Evolutionary conservation across 2,113 vertebrate genomes (phyloP), one percentile per base, ranked within the genome.

Genomic region (Monopterus albus): DNA sequence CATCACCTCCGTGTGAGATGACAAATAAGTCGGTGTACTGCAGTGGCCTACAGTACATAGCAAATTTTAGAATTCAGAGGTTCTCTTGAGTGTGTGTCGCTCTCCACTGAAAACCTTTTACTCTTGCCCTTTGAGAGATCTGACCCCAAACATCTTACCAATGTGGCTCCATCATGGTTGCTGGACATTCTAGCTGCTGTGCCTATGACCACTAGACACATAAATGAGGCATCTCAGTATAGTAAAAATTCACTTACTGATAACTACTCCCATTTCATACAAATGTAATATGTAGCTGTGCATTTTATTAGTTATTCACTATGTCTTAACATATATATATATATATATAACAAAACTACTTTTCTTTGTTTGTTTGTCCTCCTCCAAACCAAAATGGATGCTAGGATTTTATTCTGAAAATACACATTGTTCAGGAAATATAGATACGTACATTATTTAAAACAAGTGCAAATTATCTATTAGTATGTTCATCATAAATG

Each of bases 11-110:
- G 93, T 95, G 95, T 94, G 94, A 92, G 92, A 95, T 95, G 95
- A 95, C 94, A 94, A 94, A 95, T 94, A 95, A 91, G 94, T 92
- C 93, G 94, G 93, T 90, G 93, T 92, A 39, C 39, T 36, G 14
- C 33, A 36, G 33, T 8, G 17, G n/a, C 28, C 50, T 20, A 36
- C 31, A 12, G 29, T 38, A 68, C n/a, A 50, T 23, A 11, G 61
- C 21, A 56, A 43, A 75, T 59, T 4, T 40, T 46, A 65, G 26
- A 35, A 58, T n/a, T n/a, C n/a, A n/a, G n/a, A n/a, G n/a, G n/a
- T n/a, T n/a, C n/a, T n/a, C n/a, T n/a, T n/a, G n/a, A n/a, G n/a
- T n/a, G 26, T 49, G 28, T 45, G 17, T 7, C 6, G 31, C 31
- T 47, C 64, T 62, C 26, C 23, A 23, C 3, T 68, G 14, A 60